These are phyloP conservation scores for Coelopa frigida DNA, from an alignment of 1,140 invertebrate species.

Conservation along the genomic window DNA sequence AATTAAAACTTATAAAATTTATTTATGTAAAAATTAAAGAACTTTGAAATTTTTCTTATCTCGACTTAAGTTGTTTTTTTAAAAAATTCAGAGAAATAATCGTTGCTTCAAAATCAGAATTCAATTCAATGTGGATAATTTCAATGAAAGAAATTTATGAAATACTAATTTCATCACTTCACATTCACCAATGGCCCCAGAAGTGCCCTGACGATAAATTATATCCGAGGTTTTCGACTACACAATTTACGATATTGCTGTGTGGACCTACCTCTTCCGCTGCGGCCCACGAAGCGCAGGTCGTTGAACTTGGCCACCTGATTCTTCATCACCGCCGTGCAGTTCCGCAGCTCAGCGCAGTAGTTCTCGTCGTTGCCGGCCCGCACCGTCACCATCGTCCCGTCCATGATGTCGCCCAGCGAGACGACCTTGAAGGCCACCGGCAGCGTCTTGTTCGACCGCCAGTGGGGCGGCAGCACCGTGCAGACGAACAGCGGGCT, in stretches of 20 bases:
- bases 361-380: constrained; percentile 98
- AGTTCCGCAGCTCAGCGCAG: constrained; percentile 89
- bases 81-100: no score
- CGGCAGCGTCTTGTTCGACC: constrained; percentile 95
- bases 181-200: no score
- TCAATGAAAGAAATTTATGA: no score
- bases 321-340: constrained; percentile 92
- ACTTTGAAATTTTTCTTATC: no score
- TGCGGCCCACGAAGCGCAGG: constrained; percentile 92
- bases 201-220: no score
- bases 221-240: neutral
- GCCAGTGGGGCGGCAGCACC: constrained; percentile 86
- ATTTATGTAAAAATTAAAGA: no score
- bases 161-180: no score
- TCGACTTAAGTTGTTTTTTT: no score
- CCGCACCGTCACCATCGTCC: constrained; percentile 87
- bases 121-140: no score
- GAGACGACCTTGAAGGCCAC: constrained; percentile 88
- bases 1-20: no score
- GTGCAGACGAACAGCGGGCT: constrained; percentile 90
- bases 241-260: no score
- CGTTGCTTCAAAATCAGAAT: no score
- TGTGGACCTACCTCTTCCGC: constrained; percentile 82
- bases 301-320: constrained; percentile 98
- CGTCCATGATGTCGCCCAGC: constrained; percentile 86